Evolutionary conservation across 2,797 vertebrate genomes (phyloP).

Genomic region (Triplophysa bombifrons): DNA sequence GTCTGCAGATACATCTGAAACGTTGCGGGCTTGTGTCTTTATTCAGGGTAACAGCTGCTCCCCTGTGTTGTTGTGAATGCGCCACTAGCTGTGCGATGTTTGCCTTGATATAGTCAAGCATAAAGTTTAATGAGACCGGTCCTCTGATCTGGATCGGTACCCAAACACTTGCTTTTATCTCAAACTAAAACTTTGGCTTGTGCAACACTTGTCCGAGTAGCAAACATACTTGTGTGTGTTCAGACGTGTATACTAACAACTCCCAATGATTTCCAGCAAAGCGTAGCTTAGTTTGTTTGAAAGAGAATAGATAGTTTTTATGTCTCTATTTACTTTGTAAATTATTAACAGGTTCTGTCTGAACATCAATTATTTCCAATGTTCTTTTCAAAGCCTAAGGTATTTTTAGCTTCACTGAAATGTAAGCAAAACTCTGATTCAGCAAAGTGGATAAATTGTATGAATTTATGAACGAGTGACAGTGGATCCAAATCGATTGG

Average conservation of each 20-base stretch:
- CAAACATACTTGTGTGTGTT: conserved; percentile 35
- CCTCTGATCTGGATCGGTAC: conserved; percentile 11
- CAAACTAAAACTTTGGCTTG: conserved; percentile 14
- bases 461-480: not conserved
- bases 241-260: conserved; percentile 22
- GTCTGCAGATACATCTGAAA: conserved; percentile 19
- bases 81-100: conserved; percentile 33
- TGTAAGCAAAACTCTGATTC: not conserved
- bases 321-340: conserved; percentile 6
- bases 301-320: not conserved
- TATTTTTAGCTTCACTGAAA: not conserved
- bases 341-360: not conserved
- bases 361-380: not conserved
- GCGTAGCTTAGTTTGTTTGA: conserved; percentile 11
- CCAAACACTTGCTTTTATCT: conserved; percentile 17
- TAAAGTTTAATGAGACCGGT: conserved; percentile 33
- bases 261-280: conserved; percentile 26
- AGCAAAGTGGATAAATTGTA: conserved; percentile 9
- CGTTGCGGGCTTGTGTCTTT: conserved; percentile 8
- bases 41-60: conserved; percentile 12
- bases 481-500: not conserved
- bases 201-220: conserved; percentile 19
- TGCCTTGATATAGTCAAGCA: conserved; percentile 25
- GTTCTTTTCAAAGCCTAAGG: conserved; percentile 1
- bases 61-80: not conserved